Conservation (phyloP, 2,113 vertebrate genomes). For the Mobula birostris region DNA sequence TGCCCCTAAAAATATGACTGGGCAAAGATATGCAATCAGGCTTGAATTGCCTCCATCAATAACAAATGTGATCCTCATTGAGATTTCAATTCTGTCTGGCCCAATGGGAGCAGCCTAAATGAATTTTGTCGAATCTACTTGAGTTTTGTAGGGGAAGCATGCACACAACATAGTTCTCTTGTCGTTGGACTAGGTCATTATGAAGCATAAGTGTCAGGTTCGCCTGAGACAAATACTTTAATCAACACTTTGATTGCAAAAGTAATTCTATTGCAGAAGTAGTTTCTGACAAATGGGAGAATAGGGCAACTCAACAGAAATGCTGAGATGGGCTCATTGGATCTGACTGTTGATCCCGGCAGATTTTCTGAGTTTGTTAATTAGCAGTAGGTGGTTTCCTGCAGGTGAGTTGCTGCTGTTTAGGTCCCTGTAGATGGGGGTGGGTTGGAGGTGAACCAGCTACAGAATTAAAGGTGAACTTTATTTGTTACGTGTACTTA, state of each 20-base stretch:
- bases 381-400: neutral
- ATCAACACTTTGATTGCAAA: conserved; percentile 5
- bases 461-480: neutral
- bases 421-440: neutral
- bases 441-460: neutral
- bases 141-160: neutral
- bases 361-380: neutral
- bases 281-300: neutral
- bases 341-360: neutral
- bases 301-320: too few species aligned
- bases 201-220: neutral
- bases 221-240: neutral
- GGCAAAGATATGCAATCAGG: neutral
- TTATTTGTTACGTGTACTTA: too few species aligned
- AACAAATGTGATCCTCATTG: neutral
- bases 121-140: neutral
- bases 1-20: neutral
- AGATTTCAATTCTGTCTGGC: conserved; percentile 7
- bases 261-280: neutral
- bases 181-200: neutral
- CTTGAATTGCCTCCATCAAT: neutral
- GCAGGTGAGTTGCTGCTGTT: neutral
- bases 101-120: neutral
- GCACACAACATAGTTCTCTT: neutral
- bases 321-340: too few species aligned